phyloP scores from a whole-genome alignment of 2,797 vertebrate species.

The Chanos chanos region DNA sequence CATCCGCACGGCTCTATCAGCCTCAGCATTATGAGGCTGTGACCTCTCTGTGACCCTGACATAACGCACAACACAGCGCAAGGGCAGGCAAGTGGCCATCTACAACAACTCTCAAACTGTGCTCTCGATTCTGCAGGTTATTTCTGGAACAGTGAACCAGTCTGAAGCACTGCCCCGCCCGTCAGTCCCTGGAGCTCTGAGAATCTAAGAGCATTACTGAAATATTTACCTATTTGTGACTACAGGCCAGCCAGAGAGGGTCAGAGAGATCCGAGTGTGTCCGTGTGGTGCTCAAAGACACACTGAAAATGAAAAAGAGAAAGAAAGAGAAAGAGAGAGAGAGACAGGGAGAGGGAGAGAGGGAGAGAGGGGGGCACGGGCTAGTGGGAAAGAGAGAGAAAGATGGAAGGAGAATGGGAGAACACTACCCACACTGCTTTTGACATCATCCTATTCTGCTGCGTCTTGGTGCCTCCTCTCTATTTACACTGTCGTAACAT shows the following conservation, averaged over 20 bases:
- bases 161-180: conserved; percentile 14
- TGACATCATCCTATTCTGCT: no score
- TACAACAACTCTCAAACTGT: conserved; percentile 9
- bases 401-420: no score
- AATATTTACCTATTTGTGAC: conserved; percentile 35
- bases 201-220: conserved; percentile 22
- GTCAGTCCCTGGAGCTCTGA: conserved; percentile 13
- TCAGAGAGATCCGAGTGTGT: conserved; percentile 11
- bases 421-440: no score
- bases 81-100: background rate
- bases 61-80: conserved; percentile 5
- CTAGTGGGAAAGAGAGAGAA: no score
- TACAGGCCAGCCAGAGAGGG: background rate
- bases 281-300: conserved; percentile 20
- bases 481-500: no score
- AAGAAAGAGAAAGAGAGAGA: background rate
- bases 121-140: conserved; percentile 21
- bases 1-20: conserved; percentile 40
- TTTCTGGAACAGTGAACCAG: conserved; percentile 32
- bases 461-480: no score
- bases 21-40: conserved; percentile 36
- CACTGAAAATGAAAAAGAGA: conserved; percentile 10
- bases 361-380: conserved; percentile 9
- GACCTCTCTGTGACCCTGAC: conserved; percentile 39
- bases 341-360: background rate